Evolutionary conservation across 2,113 vertebrate species (phyloP).

Genomic region (Emydocephalus ijimae): DNA sequence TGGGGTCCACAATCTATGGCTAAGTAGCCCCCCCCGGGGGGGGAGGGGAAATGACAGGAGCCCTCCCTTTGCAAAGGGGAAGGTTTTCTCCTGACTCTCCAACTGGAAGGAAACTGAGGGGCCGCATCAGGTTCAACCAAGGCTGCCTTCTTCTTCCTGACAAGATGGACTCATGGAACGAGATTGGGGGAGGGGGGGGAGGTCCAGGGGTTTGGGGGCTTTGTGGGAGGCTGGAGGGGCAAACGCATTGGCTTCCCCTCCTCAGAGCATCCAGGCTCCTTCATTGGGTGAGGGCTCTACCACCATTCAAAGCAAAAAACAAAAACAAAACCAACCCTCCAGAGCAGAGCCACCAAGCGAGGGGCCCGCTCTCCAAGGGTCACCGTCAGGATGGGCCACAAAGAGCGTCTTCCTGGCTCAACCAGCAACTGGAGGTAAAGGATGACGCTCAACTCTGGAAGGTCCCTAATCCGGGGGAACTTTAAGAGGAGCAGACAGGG

Average conservation of each 20-base stretch:
- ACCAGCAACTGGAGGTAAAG: neutral
- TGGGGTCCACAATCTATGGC: neutral
- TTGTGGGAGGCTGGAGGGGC: neutral
- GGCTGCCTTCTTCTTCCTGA: neutral
- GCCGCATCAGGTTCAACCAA: neutral
- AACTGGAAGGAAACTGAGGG: neutral
- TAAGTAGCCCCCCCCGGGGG: neutral
- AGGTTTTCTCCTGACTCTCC: neutral
- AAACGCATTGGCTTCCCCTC: neutral
- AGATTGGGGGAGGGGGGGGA: neutral
- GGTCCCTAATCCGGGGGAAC: neutral
- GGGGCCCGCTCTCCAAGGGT: neutral
- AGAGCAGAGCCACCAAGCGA: neutral
- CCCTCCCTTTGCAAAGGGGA: neutral
- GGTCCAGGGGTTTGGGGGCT: neutral
- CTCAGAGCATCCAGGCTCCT: neutral
- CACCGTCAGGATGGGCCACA: neutral
- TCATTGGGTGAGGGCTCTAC: neutral
- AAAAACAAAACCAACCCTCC: no score
- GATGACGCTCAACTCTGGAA: neutral
- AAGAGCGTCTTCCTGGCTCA: neutral
- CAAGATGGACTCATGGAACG: neutral
- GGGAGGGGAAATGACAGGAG: neutral
- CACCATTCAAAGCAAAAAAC: neutral
- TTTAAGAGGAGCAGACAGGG: neutral